Percentiles rank a stretch among this genome's conserved stretches.
phyloP scores from a whole-genome alignment of 2,113 vertebrate species.

The Cynocephalus volans region DNA sequence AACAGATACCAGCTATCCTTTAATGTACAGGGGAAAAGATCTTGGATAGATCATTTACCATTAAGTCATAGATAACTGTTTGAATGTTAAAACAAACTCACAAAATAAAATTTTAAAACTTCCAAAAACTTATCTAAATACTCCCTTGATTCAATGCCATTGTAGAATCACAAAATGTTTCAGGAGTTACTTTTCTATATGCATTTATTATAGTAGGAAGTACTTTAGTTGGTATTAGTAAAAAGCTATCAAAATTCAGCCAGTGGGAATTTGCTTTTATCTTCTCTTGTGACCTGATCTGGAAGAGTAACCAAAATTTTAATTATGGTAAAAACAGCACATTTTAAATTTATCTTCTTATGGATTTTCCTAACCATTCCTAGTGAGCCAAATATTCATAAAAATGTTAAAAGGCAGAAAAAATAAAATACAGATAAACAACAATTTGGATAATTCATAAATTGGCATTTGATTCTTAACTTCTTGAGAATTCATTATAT shows the following conservation, averaged over 20 bases:
- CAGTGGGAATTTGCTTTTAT: neutral
- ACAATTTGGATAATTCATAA: conserved; percentile 58
- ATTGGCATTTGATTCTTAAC: conserved; percentile 60
- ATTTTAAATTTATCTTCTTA: conserved; percentile 55
- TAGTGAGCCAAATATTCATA: neutral
- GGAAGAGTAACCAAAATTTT: conserved; percentile 8
- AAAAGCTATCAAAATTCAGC: conserved; percentile 26
- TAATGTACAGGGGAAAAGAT: neutral
- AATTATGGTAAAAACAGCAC: neutral
- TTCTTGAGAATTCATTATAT: conserved; percentile 40
- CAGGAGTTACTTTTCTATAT: neutral
- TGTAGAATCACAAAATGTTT: neutral
- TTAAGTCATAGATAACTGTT: neutral
- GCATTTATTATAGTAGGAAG: neutral
- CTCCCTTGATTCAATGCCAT: neutral
- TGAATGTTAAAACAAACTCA: conserved; percentile 6
- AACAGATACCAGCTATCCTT: neutral
- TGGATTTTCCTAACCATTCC: conserved; percentile 21
- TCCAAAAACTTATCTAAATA: neutral
- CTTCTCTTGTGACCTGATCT: conserved; percentile 27
- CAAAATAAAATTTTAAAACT: neutral
- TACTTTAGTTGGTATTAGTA: neutral
- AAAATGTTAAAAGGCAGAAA: conserved; percentile 19
- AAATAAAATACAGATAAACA: conserved; percentile 47
- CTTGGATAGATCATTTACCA: neutral